A percentile compares a stretch with the other conserved stretches of the same genome.
Evolutionary conservation across 2,113 vertebrate species (phyloP).

Genomic region (Oxyura jamaicensis): DNA sequence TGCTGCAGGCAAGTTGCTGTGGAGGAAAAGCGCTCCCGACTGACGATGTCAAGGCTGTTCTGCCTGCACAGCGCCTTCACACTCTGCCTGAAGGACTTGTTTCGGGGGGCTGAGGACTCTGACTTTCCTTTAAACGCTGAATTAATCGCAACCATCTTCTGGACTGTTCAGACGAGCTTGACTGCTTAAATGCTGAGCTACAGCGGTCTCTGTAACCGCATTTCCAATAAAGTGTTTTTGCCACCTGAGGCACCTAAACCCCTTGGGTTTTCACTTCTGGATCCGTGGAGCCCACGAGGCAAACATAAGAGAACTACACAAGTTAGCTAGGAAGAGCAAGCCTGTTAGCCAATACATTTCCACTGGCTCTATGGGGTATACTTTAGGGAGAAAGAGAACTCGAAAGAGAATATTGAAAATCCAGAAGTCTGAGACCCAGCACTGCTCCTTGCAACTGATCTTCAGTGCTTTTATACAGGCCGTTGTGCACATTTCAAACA

Average conservation of each 20-base stretch:
- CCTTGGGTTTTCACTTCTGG: not conserved
- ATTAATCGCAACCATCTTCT: not conserved
- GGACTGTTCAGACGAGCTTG: not conserved
- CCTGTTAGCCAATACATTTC: not conserved
- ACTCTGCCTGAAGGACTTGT: accelerated
- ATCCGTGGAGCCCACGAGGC: not conserved
- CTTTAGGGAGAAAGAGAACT: not conserved
- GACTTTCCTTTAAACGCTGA: not conserved
- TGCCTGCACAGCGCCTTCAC: accelerated
- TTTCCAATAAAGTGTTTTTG: not conserved
- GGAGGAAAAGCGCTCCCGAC: not conserved
- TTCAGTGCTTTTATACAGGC: not conserved
- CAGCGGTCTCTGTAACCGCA: accelerated
- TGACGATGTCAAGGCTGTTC: not conserved
- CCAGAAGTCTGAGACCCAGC: not conserved
- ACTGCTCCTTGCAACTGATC: not conserved
- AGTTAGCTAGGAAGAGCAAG: not conserved
- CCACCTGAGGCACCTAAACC: not conserved
- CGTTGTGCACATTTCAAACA: not conserved
- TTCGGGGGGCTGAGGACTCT: not conserved
- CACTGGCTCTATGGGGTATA: not conserved
- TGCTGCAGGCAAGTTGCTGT: not conserved
- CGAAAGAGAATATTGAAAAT: not conserved
- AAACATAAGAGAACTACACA: not conserved
- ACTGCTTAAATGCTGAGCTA: not conserved